Evolutionary conservation across 2,888 invertebrate genomes (phyloP), one percentile per base, ranked within the genome.

Genomic region (Erebia palarica): DNA sequence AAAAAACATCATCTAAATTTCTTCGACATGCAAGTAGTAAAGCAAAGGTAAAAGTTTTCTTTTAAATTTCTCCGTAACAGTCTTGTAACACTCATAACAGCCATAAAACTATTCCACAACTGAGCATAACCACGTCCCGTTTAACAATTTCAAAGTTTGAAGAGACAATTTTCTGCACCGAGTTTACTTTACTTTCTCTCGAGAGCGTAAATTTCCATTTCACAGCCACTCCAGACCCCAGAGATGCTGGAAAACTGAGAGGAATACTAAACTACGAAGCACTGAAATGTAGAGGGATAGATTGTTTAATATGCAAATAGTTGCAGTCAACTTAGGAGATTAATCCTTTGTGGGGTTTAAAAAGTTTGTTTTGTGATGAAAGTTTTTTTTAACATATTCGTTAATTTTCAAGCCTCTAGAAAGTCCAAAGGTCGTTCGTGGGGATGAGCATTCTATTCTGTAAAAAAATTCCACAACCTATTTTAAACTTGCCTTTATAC

Each of bases 181-280:
- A 63, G 63, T 63, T 63, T 49, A 13, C 47, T 49, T 49, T 14
- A 63, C 21, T 63, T 63, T 49, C 14, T 27, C 8, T 63, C 14
- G 21, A 63, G 47, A 63, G 47, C 18, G 61, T 16, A 61, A 47
- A 63, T 63, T 63, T 63, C 9, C 18, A 63, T 63, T 63, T 63
- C 49, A 21, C 14, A 11, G 60, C 44, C 42, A n/a, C 36, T 13
- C 18, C 18, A 18, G 61, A 61, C 11, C 11, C 1, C 44, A 47
- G 61, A 47, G 5, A 47, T 13, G 9, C 16, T 16, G 49, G 14
- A 27, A 44, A 18, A 16, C 61, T 27, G 27, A 13, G 7, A 47
- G 47, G 49, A 63, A 49, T 21, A 14, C 49, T 1, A 47, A 63
- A 63, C 44, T 44, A 18, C 7, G 61, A 16, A 61, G 16, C 10